phyloP scores from a whole-genome alignment of 2,797 vertebrate species.

The Urophycis tenuis region DNA sequence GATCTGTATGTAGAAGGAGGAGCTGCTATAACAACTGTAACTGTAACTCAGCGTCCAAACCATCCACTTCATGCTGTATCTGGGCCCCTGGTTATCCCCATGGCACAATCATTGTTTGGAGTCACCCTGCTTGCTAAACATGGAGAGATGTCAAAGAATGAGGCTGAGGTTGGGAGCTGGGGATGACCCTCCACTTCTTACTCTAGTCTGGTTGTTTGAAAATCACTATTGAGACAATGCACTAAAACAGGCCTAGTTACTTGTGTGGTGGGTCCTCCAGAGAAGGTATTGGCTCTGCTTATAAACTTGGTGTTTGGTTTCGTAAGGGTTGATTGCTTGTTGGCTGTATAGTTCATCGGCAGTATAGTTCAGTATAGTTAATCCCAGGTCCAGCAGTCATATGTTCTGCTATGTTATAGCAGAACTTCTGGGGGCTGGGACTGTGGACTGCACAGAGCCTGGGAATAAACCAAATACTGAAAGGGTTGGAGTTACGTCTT shows the following conservation, averaged over 20 bases:
- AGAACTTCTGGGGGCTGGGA: no score
- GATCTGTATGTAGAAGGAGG: conserved; percentile 35
- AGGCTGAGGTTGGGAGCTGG: conserved; percentile 10
- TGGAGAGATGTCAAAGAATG: conserved; percentile 19
- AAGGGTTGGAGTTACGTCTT: not conserved
- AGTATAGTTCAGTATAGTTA: no score
- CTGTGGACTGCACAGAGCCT: no score
- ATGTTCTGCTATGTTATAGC: no score
- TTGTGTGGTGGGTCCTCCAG: conserved; percentile 34
- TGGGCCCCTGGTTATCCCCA: conserved; percentile 47
- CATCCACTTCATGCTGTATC: conserved; percentile 39
- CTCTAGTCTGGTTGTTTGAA: conserved; percentile 29
- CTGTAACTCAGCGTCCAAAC: conserved; percentile 39
- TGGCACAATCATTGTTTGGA: conserved; percentile 69
- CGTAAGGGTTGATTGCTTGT: no score
- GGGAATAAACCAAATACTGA: no score
- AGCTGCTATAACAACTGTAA: conserved; percentile 19
- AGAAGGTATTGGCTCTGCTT: no score
- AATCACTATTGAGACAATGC: conserved; percentile 39
- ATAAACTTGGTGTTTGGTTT: no score
- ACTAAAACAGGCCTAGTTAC: conserved; percentile 32
- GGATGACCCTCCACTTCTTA: not conserved
- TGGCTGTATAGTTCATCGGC: no score
- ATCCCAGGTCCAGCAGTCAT: no score
- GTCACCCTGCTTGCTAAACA: conserved; percentile 31